Evolutionary conservation across 2,797 vertebrate genomes (phyloP).

Genomic region (Notolepis coatsorum): DNA sequence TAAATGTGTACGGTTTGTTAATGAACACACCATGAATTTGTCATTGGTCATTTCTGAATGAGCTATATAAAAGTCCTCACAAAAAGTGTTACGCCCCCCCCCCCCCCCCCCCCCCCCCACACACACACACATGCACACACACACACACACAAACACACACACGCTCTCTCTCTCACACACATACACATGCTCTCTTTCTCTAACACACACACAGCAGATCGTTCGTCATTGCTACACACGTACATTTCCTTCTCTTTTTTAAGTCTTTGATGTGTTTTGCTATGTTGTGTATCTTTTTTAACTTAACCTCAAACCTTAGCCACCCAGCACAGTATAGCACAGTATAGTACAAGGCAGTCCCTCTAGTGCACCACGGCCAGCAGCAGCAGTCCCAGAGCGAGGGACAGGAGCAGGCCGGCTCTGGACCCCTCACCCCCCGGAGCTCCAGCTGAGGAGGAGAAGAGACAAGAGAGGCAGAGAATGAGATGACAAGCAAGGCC

Average conservation of each 20-base stretch:
- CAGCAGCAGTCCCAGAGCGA: constrained; percentile 27
- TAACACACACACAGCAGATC: constrained; percentile 17
- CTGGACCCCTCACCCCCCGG: constrained; percentile 8
- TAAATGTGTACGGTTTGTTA: too few relatives aligned
- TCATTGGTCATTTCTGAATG: too few relatives aligned
- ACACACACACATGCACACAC: too few relatives aligned
- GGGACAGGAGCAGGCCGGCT: constrained; percentile 31
- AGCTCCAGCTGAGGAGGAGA: neutral
- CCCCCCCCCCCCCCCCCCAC: too few relatives aligned
- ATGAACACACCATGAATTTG: too few relatives aligned
- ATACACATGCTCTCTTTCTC: constrained; percentile 1
- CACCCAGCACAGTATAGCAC: neutral
- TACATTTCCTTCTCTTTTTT: too few relatives aligned
- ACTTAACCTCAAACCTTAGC: neutral
- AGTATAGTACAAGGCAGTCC: constrained; percentile 6
- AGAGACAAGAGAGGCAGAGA: neutral
- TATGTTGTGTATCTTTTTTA: too few relatives aligned
- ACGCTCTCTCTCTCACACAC: too few relatives aligned
- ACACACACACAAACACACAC: too few relatives aligned
- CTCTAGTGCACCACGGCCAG: constrained; percentile 22
- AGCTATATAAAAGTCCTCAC: too few relatives aligned
- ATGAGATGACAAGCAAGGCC: neutral
- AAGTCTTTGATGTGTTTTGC: too few relatives aligned
- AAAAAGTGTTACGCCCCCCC: too few relatives aligned
- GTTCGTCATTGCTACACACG: neutral